Percentiles rank a stretch among this genome's conserved stretches.
These are phyloP conservation scores for Megalopta genalis DNA, from an alignment of 1,140 invertebrate genomes.

Conservation along the genomic window DNA sequence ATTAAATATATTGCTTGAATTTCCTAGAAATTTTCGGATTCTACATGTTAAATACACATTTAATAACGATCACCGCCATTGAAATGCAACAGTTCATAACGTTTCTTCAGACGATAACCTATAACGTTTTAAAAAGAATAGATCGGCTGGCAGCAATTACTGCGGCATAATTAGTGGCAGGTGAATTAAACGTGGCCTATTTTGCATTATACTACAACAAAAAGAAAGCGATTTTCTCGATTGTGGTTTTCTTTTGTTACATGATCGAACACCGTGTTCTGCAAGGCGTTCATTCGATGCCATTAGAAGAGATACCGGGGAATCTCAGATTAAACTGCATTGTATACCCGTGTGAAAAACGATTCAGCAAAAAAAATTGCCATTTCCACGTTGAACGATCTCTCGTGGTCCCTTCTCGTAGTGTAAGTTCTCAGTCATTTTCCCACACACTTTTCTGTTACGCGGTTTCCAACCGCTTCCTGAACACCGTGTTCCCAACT, in stretches of 20 bases:
- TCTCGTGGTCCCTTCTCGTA: slow-evolving; percentile 39
- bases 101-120: too few relatives aligned
- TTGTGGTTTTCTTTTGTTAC: neutral
- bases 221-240: too few relatives aligned
- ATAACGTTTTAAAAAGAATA: too few relatives aligned
- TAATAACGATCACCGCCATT: too few relatives aligned
- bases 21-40: too few relatives aligned
- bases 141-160: too few relatives aligned
- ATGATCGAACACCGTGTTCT: slow-evolving; percentile 2
- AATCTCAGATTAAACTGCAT: slow-evolving; percentile 21
- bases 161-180: too few relatives aligned
- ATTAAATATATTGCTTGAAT: too few relatives aligned
- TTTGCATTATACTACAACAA: too few relatives aligned
- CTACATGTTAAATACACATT: too few relatives aligned
- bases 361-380: slow-evolving; percentile 21
- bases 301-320: slow-evolving; percentile 30
- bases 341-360: slow-evolving; percentile 15
- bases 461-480: slow-evolving; percentile 33
- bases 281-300: slow-evolving; percentile 12
- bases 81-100: too few relatives aligned
- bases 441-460: slow-evolving; percentile 48
- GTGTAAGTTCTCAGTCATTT: slow-evolving; percentile 38
- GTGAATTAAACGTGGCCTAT: too few relatives aligned
- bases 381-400: slow-evolving; percentile 47
- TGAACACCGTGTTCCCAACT: slow-evolving; percentile 38